Percentiles rank a stretch among this genome's conserved stretches.
Evolutionary conservation across 92 coral and sea anemone genomes (phyloP).

Genomic region (Actinostola sp.): DNA sequence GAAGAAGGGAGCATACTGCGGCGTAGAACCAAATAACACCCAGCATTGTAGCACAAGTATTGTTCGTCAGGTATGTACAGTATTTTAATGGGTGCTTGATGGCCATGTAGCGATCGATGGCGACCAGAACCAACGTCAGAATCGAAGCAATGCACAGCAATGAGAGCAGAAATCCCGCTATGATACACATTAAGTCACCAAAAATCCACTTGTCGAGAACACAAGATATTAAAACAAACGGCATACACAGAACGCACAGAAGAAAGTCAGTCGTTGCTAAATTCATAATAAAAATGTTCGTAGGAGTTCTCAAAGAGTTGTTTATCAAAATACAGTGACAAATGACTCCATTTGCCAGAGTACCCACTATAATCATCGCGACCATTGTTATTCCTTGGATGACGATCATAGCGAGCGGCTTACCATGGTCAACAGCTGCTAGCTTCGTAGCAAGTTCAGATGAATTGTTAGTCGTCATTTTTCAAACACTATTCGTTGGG

Average conservation of each 20-base stretch:
- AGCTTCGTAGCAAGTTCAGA: not conserved
- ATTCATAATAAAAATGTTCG: conserved; percentile 80
- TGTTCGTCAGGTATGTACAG: conserved; percentile 57
- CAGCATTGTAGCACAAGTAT: conserved; percentile 50
- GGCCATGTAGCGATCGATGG: conserved; percentile 83
- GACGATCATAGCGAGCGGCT: conserved; percentile 35
- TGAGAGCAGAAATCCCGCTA: conserved; percentile 75
- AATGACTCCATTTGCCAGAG: conserved; percentile 79
- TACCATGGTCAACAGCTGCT: not conserved
- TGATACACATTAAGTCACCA: conserved; percentile 60
- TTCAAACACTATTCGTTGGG: not conserved
- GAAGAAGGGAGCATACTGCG: conserved; percentile 65
- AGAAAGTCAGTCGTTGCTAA: conserved; percentile 83
- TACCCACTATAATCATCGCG: conserved; percentile 55
- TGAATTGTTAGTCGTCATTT: conserved; percentile 15
- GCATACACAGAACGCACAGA: conserved; percentile 75
- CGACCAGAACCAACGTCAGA: conserved; percentile 69
- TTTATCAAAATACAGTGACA: conserved; percentile 76
- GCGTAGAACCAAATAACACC: conserved; percentile 69
- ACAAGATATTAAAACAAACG: conserved; percentile 73
- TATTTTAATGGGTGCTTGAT: conserved; percentile 81
- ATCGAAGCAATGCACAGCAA: conserved; percentile 78
- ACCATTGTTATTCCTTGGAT: conserved; percentile 63
- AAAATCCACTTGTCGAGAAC: conserved; percentile 74
- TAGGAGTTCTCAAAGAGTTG: conserved; percentile 64